Conservation (phyloP, 2,888 invertebrate genomes). For the Nezara viridula region DNA sequence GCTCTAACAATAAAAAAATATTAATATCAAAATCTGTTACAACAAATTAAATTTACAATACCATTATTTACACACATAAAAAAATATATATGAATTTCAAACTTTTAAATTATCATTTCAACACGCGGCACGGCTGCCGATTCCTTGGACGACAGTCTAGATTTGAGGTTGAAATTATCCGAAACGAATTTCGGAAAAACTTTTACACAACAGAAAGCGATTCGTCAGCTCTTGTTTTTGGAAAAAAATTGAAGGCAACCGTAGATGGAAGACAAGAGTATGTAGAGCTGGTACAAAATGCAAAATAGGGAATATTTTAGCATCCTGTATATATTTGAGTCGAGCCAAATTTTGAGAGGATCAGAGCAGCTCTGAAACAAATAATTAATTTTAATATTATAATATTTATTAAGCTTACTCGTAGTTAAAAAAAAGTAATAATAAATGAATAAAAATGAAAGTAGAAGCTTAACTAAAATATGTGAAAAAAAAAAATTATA, state of each 20-base stretch:
- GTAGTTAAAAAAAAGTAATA: too few relatives aligned
- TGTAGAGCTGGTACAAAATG: slow-evolving; percentile 3
- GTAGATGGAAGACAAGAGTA: not conserved
- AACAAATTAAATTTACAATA: not conserved
- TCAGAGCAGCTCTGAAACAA: slow-evolving; percentile 28
- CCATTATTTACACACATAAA: not conserved
- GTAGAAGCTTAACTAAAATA: too few relatives aligned
- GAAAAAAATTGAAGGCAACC: slow-evolving; percentile 48
- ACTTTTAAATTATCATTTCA: slow-evolving; percentile 2
- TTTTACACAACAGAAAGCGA: not conserved
- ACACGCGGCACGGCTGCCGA: not conserved
- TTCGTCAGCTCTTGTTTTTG: slow-evolving; percentile 6
- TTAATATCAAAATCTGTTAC: not conserved
- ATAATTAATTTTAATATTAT: not conserved
- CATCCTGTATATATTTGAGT: not conserved
- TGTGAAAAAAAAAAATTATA: not conserved
- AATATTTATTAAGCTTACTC: not conserved
- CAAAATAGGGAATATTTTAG: not conserved
- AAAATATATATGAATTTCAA: not conserved
- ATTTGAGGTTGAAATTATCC: not conserved
- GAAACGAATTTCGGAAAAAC: not conserved
- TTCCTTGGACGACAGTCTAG: not conserved
- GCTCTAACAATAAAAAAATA: not conserved
- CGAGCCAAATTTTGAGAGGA: not conserved
- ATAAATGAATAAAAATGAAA: too few relatives aligned